Evolutionary conservation across 2,113 vertebrate species (phyloP), one percentile per base, ranked within the genome.

Genomic region (Labeo catla): DNA sequence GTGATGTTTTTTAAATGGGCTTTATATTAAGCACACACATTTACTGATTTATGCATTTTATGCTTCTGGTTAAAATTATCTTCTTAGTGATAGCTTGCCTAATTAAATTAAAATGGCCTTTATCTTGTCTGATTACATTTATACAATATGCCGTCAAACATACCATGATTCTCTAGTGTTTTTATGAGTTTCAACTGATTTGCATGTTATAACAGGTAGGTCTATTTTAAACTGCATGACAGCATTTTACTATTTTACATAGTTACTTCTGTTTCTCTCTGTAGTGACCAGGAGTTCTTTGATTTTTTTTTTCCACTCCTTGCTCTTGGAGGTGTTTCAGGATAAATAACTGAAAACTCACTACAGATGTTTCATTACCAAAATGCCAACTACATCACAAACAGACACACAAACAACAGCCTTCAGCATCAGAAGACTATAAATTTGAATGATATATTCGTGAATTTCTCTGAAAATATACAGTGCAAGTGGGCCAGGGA

Each of bases 351-450:
- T 23, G 9, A 16, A 47, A 81, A 63, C 23, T 16, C 79, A 63
- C 3, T 21, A 11, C 79, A 81, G 79, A 66, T 66, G 79, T 81
- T 49, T 81, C 59, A 66, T 66, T 34, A 81, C 23, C 45, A 66
- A 81, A 79, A 43, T 61, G 36, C 19, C 77, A 79, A 43, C 76
- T 78, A 21, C 49, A 43, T 59, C 19, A 43, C 34, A 79, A 79
- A 43, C 76, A 81, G 21, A 81, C 78, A 61, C 23, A 80, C 57
- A 45, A 61, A 63, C 57, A 10, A 21, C 36, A 36, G n/a, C 23
- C 50, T 19, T 36, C 13, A 78, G 28, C 12, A 78, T 16, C 23
- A 57, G 49, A 78, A 50, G 21, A 74, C 11, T 10, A 74, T 74
- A 19, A 74, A 23, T n/a, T 23, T 49, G 10, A 74, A 74, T 45